A percentile compares a stretch with the other conserved stretches of the same genome.
Conservation (phyloP, 2,888 invertebrate species). For the Zelleria hepariella region DNA sequence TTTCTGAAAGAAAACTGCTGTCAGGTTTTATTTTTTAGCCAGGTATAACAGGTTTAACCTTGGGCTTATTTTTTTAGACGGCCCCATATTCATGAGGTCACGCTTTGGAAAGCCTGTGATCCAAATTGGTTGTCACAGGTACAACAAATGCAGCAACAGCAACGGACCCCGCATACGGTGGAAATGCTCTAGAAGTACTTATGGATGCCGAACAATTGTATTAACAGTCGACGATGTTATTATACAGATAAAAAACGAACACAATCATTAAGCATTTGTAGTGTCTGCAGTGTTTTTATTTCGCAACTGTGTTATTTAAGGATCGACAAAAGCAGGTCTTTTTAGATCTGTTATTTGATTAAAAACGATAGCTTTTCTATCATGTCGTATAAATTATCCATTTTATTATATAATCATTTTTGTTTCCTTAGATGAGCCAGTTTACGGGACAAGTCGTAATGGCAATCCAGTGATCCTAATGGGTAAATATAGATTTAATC, state of each 20-base stretch:
- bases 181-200: conserved; percentile 4
- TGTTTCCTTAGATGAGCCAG: too few relatives aligned
- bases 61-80: too few relatives aligned
- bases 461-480: conserved; percentile 49
- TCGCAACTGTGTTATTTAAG: too few relatives aligned
- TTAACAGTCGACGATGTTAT: conserved; percentile 5
- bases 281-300: too few relatives aligned
- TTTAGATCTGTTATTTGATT: too few relatives aligned
- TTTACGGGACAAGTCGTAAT: conserved; percentile 28
- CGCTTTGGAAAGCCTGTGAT: conserved; percentile 9
- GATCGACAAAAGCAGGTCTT: too few relatives aligned
- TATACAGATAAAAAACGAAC: background rate
- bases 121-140: conserved; percentile 7
- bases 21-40: too few relatives aligned
- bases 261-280: conserved; percentile 4
- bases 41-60: too few relatives aligned
- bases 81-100: conserved; percentile 6
- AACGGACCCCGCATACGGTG: background rate
- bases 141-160: conserved; percentile 4
- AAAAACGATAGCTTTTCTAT: too few relatives aligned
- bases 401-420: too few relatives aligned
- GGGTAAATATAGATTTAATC: conserved; percentile 38
- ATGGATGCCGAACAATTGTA: conserved; percentile 7
- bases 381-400: too few relatives aligned
- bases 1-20: too few relatives aligned